phyloP scores from a whole-genome alignment of 2,797 vertebrate genomes.

The Alectoris magna region DNA sequence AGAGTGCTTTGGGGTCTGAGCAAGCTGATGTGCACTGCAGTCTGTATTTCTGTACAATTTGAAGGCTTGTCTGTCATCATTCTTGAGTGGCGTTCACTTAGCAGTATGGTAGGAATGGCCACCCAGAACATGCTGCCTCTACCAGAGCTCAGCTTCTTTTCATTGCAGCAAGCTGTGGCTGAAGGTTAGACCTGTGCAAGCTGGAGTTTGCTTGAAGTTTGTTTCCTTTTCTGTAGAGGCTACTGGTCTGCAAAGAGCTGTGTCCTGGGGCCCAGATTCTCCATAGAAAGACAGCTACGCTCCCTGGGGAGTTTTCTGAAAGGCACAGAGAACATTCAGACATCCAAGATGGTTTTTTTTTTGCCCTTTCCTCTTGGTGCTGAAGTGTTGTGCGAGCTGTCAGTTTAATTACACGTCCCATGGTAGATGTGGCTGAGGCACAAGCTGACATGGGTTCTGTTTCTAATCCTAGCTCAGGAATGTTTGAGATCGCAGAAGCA shows the following conservation, averaged over 20 bases:
- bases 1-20: neutral
- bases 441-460: neutral
- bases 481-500: conserved; percentile 93
- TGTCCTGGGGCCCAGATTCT: neutral
- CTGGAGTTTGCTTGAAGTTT: neutral
- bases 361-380: neutral
- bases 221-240: neutral
- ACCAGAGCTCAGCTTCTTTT: neutral
- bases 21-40: neutral
- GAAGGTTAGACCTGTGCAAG: neutral
- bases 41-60: fast-evolving
- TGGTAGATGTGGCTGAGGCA: neutral
- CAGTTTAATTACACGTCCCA: neutral
- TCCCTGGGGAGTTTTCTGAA: neutral
- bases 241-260: neutral
- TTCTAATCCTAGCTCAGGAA: conserved; percentile 86
- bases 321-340: neutral
- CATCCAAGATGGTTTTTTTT: neutral
- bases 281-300: neutral
- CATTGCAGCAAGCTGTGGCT: neutral
- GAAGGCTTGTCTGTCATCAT: neutral
- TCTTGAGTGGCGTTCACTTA: neutral
- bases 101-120: neutral
- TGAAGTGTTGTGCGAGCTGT: neutral
- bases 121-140: neutral